Evolutionary conservation across 2,888 invertebrate genomes (phyloP).

Genomic region (Drosophila anceps): DNA sequence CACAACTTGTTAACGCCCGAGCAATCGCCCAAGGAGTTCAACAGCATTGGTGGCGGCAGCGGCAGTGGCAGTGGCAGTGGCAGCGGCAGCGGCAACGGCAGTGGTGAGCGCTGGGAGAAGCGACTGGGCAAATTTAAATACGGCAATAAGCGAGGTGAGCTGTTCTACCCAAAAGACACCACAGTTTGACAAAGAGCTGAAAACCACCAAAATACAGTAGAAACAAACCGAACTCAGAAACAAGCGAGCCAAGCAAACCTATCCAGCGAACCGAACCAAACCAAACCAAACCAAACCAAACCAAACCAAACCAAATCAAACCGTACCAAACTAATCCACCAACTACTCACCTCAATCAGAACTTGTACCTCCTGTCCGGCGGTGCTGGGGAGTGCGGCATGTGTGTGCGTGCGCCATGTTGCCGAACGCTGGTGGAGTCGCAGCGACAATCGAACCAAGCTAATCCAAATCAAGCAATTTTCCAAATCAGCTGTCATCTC

Average conservation of each 20-base stretch:
- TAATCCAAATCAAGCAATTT: constrained; percentile 42
- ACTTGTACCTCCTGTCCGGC: constrained; percentile 26
- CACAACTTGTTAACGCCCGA: constrained; percentile 82
- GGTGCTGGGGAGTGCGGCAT: constrained; percentile 62
- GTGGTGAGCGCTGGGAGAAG: constrained; percentile 77
- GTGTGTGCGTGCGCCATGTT: constrained; percentile 42
- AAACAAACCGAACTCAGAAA: constrained; percentile 7
- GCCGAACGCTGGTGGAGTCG: constrained; percentile 58
- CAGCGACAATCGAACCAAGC: constrained; percentile 35
- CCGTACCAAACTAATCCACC: constrained; percentile 30
- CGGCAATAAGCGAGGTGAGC: constrained; percentile 86
- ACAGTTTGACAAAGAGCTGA: constrained; percentile 26
- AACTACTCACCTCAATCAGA: constrained; percentile 30
- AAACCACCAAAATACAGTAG: neutral
- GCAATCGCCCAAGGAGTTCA: constrained; percentile 72
- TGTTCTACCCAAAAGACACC: constrained; percentile 50
- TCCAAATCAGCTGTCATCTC: constrained; percentile 37
- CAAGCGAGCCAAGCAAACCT: constrained; percentile 19
- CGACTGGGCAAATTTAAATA: constrained; percentile 86
- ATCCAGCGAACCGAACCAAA: constrained; percentile 18
- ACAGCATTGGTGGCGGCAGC: constrained; percentile 59
- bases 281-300: neutral
- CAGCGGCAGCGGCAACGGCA: constrained; percentile 78
- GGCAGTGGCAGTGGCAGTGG: constrained; percentile 50
- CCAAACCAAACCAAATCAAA: constrained; percentile 1